Evolutionary conservation across 2,113 vertebrate genomes (phyloP).

Genomic region (Limanda limanda): DNA sequence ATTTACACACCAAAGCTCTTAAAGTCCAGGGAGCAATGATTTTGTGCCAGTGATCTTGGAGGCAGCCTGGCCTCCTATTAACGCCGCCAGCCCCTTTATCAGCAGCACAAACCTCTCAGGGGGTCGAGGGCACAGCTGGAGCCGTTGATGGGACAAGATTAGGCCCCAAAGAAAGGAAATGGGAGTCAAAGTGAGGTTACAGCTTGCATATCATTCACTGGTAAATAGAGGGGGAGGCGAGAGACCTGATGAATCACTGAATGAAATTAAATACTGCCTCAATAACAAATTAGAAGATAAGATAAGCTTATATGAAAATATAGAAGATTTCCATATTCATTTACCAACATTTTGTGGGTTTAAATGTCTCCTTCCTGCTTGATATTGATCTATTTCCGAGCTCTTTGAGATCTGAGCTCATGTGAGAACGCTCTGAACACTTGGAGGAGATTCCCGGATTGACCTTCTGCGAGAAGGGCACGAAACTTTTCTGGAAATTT

Average conservation of each 20-base stretch:
- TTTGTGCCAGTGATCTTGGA: conserved; percentile 66
- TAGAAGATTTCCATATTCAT: neutral
- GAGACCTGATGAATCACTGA: conserved; percentile 52
- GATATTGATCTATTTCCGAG: conserved; percentile 2
- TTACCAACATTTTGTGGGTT: neutral
- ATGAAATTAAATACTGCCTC: conserved; percentile 30
- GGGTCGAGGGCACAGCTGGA: conserved; percentile 75
- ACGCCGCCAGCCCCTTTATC: conserved; percentile 66
- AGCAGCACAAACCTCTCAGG: conserved; percentile 63
- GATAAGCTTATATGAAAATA: conserved; percentile 7
- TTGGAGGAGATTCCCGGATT: conserved; percentile 33
- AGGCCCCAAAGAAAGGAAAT: conserved; percentile 71
- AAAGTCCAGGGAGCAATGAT: conserved; percentile 66
- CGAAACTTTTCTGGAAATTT: conserved; percentile 76
- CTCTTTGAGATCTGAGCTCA: neutral
- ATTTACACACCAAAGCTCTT: conserved; percentile 69
- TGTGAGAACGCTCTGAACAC: conserved; percentile 14
- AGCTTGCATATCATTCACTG: conserved; percentile 73
- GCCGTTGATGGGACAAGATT: conserved; percentile 74
- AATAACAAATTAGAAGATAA: neutral
- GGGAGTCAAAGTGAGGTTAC: conserved; percentile 71
- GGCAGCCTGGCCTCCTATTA: conserved; percentile 62
- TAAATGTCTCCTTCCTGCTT: conserved; percentile 20
- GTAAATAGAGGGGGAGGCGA: conserved; percentile 65
- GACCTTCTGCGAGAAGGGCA: conserved; percentile 66